A percentile compares a stretch with the other conserved stretches of the same genome.
phyloP scores from a whole-genome alignment of 2,113 vertebrate species.

The Blennius ocellaris region DNA sequence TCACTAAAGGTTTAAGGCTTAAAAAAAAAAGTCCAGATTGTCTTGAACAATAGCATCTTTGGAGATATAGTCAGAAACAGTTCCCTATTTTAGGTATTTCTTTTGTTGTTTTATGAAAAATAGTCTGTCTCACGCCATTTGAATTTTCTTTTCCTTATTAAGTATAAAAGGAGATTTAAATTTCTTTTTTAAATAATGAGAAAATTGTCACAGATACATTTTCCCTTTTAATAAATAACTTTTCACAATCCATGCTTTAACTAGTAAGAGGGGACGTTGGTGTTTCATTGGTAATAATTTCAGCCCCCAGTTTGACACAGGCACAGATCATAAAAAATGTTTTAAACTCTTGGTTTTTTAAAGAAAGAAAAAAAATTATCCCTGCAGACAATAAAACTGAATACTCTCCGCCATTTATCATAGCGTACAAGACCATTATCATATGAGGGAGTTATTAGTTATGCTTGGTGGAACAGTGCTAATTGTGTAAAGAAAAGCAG shows the following conservation, averaged over 20 bases:
- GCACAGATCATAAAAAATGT: constrained; percentile 24
- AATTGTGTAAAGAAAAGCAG: constrained; percentile 65
- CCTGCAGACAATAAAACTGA: constrained; percentile 19
- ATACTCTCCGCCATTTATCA: constrained; percentile 52
- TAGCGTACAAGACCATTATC: constrained; percentile 43
- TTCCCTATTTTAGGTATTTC: too few relatives aligned
- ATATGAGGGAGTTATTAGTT: constrained; percentile 59
- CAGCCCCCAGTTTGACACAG: constrained; percentile 10
- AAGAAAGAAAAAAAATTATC: constrained; percentile 46
- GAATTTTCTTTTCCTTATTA: too few relatives aligned
- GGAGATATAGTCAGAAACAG: neutral
- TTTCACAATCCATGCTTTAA: neutral
- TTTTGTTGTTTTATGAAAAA: too few relatives aligned
- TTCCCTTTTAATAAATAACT: too few relatives aligned
- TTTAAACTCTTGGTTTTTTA: constrained; percentile 49
- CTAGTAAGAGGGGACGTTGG: constrained; percentile 22
- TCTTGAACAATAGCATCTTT: neutral
- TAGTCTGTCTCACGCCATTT: too few relatives aligned
- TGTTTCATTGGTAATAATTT: constrained; percentile 4
- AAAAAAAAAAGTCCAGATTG: neutral
- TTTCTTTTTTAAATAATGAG: neutral
- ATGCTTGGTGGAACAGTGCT: constrained; percentile 58
- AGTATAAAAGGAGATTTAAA: neutral
- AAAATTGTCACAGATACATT: neutral
- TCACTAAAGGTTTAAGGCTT: neutral